Base-by-base conservation (phyloP, 2,888 invertebrate genomes). In the Cephonodes hylas region DNA sequence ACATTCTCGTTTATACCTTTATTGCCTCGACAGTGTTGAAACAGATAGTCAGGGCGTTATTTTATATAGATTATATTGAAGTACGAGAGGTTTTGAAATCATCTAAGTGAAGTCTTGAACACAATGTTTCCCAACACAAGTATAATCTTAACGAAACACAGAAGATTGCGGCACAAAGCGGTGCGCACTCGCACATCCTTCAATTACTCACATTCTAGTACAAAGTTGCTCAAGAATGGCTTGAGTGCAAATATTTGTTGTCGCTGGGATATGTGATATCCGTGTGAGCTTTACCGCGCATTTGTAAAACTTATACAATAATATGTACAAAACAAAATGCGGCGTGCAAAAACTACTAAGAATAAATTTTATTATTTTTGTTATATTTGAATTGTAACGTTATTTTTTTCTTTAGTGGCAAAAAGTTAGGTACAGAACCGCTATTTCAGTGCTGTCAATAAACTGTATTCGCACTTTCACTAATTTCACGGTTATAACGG, bases 251-350 rank as follows among this genome's bases (percentile, higher is more conserved):
- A 53, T 53, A 53, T 53, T 46, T 60, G 61, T 44, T 7, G n/a
- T 13, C 27, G 3, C 38, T 38, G 31, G 31, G 53, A 27, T 53
- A 31, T 18, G 20, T 18, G 64, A 71, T 68, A 70, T 56, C 64
- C 70, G 70, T 70, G 71, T 64, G 70, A 72, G 13, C 13, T 60
- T 63, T 65, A 62, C 62, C 59, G 62, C 45, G 59, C 58, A 18
- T 42, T 34, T 64, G 42, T 48, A 48, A 34, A 10, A 6, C 18
- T 63, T 46, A 61, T 20, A 58, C 13, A 38, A 31, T 10, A 53
- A 20, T 45, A n/a, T n/a, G n/a, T n/a, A n/a, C n/a, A 38, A n/a
- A 38, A n/a, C n/a, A 8, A 38, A 38, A 3, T 38, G 0, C n/a
- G 38, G 10, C 13, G n/a, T 4, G n/a, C 13, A 13, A 38, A 38